Evolutionary conservation across 2,113 vertebrate species (phyloP).

Genomic region (Patagioenas fasciata): DNA sequence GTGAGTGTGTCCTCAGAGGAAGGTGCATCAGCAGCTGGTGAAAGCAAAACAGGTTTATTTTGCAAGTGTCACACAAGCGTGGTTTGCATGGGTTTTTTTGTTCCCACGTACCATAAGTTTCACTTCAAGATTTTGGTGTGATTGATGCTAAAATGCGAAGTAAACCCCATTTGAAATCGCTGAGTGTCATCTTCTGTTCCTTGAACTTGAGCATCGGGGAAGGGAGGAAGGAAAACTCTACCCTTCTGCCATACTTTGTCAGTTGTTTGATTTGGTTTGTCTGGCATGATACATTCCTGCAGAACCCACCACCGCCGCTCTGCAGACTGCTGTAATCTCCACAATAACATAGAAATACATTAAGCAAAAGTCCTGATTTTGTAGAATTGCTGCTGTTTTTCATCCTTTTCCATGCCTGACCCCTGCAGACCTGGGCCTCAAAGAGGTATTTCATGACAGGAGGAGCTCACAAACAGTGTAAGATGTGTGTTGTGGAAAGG

Average conservation of each 20-base stretch:
- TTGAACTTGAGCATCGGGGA: not conserved
- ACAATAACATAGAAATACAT: not conserved
- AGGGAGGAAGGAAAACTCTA: not conserved
- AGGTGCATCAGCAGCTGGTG: not conserved
- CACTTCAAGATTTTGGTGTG: not conserved
- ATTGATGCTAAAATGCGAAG: not conserved
- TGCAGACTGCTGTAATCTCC: not conserved
- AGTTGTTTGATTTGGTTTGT: not conserved
- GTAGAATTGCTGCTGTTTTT: conserved; percentile 23
- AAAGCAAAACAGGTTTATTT: not conserved
- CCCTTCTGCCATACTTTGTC: not conserved
- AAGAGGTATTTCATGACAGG: conserved; percentile 16
- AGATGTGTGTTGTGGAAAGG: conserved; percentile 19
- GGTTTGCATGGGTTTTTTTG: not conserved
- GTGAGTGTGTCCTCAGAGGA: not conserved
- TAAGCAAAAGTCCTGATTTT: conserved; percentile 9
- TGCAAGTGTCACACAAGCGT: not conserved
- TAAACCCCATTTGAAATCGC: not conserved
- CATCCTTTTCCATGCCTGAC: not conserved
- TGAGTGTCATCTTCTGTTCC: conserved; percentile 5
- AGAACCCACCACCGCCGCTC: not conserved
- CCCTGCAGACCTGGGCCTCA: not conserved
- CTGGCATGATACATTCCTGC: not conserved
- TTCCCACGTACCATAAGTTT: not conserved
- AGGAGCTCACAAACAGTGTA: conserved; percentile 4